Evolutionary conservation across 1,140 invertebrate genomes (phyloP).

Genomic region (Scaptomyza hsui): DNA sequence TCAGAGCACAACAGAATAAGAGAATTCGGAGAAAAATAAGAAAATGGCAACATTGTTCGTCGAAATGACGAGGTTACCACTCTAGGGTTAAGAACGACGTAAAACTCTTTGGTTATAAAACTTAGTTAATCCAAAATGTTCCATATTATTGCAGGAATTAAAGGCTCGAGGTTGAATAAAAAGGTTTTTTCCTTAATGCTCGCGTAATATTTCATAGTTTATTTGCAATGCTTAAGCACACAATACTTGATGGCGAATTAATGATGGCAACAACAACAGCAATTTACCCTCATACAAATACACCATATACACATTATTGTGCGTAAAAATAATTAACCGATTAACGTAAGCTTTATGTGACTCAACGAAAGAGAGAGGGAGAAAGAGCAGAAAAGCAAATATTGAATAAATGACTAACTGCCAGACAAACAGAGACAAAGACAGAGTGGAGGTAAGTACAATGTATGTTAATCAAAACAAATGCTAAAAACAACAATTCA

Average conservation of each 20-base stretch:
- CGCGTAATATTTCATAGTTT: slow-evolving; percentile 64
- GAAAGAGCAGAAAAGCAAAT: not conserved
- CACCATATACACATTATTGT: slow-evolving; percentile 35
- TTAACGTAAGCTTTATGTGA: slow-evolving; percentile 29
- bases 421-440: not conserved
- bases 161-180: too few relatives aligned
- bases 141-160: too few relatives aligned
- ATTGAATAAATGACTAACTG: slow-evolving; percentile 7
- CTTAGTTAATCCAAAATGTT: too few relatives aligned
- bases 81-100: too few relatives aligned
- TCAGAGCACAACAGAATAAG: too few relatives aligned
- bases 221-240: slow-evolving; percentile 56
- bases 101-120: too few relatives aligned
- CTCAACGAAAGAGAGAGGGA: slow-evolving; percentile 41
- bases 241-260: slow-evolving; percentile 42
- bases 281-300: not conserved
- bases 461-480: slow-evolving; percentile 20
- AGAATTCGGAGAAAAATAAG: too few relatives aligned
- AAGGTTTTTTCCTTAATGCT: slow-evolving; percentile 31
- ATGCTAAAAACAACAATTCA: slow-evolving; percentile 48
- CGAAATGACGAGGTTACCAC: too few relatives aligned
- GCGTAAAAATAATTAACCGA: slow-evolving; percentile 49
- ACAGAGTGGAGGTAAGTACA: not conserved
- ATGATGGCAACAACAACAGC: slow-evolving; percentile 18
- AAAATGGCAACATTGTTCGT: too few relatives aligned